A percentile compares a stretch with the other conserved stretches of the same genome.
Evolutionary conservation across 2,888 invertebrate genomes (phyloP).

Genomic region (Vesta saturnalis): DNA sequence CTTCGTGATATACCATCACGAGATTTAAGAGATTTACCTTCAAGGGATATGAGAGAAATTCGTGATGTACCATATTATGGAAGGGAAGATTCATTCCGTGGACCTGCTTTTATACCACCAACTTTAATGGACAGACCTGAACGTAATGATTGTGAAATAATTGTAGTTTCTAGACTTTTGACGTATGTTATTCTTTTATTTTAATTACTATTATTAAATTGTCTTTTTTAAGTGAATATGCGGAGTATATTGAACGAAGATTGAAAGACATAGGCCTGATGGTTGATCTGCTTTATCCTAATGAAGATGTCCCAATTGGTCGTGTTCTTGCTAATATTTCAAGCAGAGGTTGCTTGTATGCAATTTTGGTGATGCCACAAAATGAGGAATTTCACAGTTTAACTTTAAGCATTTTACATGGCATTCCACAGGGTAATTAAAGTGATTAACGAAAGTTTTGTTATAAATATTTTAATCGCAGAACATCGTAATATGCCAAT

Average conservation of each 20-base stretch:
- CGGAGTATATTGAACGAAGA: conserved; percentile 85
- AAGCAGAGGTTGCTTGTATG: conserved; percentile 88
- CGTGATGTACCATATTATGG: not conserved
- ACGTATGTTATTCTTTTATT: conserved; percentile 70
- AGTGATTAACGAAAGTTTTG: not conserved
- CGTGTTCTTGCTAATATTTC: conserved; percentile 87
- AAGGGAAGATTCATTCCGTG: not conserved
- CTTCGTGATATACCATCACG: conserved; percentile 14
- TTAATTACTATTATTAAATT: not conserved
- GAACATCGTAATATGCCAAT: conserved; percentile 97
- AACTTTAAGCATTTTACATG: conserved; percentile 91
- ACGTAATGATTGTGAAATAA: conserved; percentile 90
- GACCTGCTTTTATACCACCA: conserved; percentile 54
- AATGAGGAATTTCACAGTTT: conserved; percentile 88
- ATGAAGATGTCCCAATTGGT: conserved; percentile 85
- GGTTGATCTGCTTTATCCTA: conserved; percentile 90
- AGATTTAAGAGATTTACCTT: not conserved
- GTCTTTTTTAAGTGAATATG: conserved; percentile 74
- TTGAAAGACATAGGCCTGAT: conserved; percentile 81
- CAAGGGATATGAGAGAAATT: not conserved
- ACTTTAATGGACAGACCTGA: conserved; percentile 63
- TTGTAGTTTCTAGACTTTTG: conserved; percentile 82
- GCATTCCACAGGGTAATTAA: conserved; percentile 82
- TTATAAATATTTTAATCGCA: conserved; percentile 51
- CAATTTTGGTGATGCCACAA: conserved; percentile 84